Conservation (phyloP, 2,113 vertebrate genomes). For the Marmota flaviventris region DNA sequence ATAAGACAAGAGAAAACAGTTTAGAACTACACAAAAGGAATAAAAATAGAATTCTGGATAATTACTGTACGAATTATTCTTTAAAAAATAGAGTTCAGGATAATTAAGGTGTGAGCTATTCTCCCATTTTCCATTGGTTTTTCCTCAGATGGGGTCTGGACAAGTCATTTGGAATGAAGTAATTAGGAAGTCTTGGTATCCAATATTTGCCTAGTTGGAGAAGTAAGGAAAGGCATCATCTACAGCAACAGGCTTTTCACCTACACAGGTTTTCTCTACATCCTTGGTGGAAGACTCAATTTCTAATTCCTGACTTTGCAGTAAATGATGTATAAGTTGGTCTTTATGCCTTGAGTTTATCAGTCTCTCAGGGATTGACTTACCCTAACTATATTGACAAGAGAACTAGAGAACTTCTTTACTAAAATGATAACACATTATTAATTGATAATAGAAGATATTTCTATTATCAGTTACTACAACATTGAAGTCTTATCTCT, state of each 20-base stretch:
- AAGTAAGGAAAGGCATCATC: not conserved
- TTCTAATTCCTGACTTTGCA: not conserved
- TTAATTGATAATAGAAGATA: not conserved
- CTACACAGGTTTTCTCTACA: not conserved
- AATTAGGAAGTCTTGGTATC: not conserved
- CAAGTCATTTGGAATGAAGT: not conserved
- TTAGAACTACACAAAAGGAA: not conserved
- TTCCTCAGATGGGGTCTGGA: not conserved
- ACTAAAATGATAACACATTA: conserved; percentile 8
- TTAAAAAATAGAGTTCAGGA: no score
- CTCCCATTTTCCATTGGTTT: not conserved
- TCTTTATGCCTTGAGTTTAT: not conserved
- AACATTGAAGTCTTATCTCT: not conserved
- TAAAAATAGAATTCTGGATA: not conserved
- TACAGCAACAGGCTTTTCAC: not conserved
- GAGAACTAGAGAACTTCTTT: not conserved
- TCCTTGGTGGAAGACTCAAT: not conserved
- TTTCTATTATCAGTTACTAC: not conserved
- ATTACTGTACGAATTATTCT: not conserved
- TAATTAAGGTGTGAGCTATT: not conserved
- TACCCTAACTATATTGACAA: not conserved
- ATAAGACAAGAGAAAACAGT: not conserved
- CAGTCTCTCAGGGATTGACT: not conserved
- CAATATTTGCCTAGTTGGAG: not conserved
- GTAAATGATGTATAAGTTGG: not conserved